Base-by-base conservation (phyloP, 2,888 invertebrate species). In the Aquatica leii region DNA sequence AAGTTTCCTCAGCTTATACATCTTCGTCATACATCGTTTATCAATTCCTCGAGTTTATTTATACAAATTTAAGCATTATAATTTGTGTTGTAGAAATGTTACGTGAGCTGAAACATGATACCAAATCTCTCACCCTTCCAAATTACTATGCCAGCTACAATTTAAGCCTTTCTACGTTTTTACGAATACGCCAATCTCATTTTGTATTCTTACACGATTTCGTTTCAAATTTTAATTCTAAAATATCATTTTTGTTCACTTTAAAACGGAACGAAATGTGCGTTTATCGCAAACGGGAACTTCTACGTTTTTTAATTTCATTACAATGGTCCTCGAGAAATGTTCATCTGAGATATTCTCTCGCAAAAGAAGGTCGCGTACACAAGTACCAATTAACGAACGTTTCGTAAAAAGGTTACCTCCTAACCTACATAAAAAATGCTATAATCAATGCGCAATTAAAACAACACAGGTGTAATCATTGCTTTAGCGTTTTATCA, bases 1-100 rank as follows among this genome's bases (percentile, higher is more conserved):
- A n/a, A n/a, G n/a, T 24, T 24, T 2, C 24, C 6, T 24, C 24
- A 6, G 24, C 6, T 24, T 24, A 2, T 4, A 24, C 24, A 24
- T 24, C 6, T 24, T 24, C 24, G 4, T 4, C 24, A 37, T 14
- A 15, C 41, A 14, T 46, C 46, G 57, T 58, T 57, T 57, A 48
- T 48, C 57, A 43, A 57, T 52, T 46, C 21, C 62, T 37, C 41
- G 18, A 62, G 56, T 51, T 57, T 62, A 53, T 57, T 62, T 53
- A 62, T 62, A 54, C 15, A 62, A 54, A 59, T 58, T 58, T 46
- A 48, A 37, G 58, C 48, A 58, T 46, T 52, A 54, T 54, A 62
- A 58, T 53, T 58, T 49, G 62, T 62, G 49, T 57, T 53, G 34
- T 40, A 31, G 31, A 43, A 37, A 31, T 41, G 14, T 14, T 58